Base-by-base conservation (phyloP, 1,140 invertebrate species). In the Caenorhabditis briggsae region DNA sequence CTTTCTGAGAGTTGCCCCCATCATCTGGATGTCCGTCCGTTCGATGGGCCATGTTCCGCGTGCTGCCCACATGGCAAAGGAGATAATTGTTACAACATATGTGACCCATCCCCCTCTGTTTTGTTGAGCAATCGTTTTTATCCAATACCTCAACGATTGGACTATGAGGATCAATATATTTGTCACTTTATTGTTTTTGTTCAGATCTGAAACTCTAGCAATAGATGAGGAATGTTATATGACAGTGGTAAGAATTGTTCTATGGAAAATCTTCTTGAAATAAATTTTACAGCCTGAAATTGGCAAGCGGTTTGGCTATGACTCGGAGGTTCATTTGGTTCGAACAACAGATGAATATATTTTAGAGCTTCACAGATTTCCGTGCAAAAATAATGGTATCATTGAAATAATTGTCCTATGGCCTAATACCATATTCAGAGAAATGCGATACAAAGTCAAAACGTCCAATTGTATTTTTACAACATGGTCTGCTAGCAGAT, bases 401-500 rank as follows among this genome's bases (percentile, higher is more conserved):
- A 12, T 12, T 20, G 3, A 5, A 25, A 7, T 9, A 1, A 25
- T 23, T 23, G n/a, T 61, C 20, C n/a, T 61, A 25, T 11, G 25
- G 1, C n/a, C 56, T 1, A 58, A 16, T 8, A n/a, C 8, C 2
- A 41, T 16, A 33, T 16, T 78, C 70, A 78, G 70, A 53, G 53
- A 48, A 85, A 14, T 85, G 50, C 11, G 74, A 85, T 33, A 78
- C 1, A 55, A 25, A 6, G 9, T 48, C 64, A 64, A 90, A 65
- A 50, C 83, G 53, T 33, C 85, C 86, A 2, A 89, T 89, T 18
- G 88, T 91, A 12, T 90, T 90, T 55, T 90, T 96, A 0, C 95
- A 96, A 90, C 96, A 96, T 91, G 96, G 96, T 0, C 93, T 96
- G 6, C 92, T 96, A 0, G 95, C 94, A 7, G 95, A 95, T 89